These are phyloP conservation scores for Neosilurus mollespiculum DNA, from an alignment of 2,797 vertebrate species.

Conservation along the genomic window DNA sequence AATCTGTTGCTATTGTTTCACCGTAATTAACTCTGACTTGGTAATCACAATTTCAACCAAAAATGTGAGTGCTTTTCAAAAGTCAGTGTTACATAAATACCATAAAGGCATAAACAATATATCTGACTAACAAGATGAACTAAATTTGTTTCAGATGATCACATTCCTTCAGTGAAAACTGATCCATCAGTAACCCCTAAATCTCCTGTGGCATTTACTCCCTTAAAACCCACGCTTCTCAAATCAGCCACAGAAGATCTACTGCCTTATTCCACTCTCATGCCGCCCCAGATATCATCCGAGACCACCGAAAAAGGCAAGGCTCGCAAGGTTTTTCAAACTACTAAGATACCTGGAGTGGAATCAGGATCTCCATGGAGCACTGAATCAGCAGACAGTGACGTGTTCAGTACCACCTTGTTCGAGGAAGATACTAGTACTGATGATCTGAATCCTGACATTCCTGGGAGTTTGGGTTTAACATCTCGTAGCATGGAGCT, in stretches of 20 bases:
- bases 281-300: neutral
- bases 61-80: neutral
- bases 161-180: constrained; percentile 10
- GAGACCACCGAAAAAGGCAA: constrained; percentile 9
- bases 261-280: neutral
- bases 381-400: constrained; percentile 2
- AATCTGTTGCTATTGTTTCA: neutral
- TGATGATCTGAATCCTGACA: neutral
- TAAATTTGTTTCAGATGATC: constrained; percentile 32
- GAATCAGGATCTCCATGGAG: neutral
- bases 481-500: neutral
- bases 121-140: neutral
- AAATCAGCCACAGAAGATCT: constrained; percentile 12
- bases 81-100: neutral
- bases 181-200: neutral
- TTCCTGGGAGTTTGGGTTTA: neutral
- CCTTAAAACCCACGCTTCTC: constrained; percentile 14
- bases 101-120: neutral
- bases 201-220: neutral
- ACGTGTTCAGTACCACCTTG: neutral
- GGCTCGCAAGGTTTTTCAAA: constrained; percentile 7
- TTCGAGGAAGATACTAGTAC: neutral
- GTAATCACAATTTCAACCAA: neutral
- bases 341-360: neutral
- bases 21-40: too few relatives aligned